Conservation (phyloP, 23 tunicate genomes). For the Halocynthia aurantium region DNA sequence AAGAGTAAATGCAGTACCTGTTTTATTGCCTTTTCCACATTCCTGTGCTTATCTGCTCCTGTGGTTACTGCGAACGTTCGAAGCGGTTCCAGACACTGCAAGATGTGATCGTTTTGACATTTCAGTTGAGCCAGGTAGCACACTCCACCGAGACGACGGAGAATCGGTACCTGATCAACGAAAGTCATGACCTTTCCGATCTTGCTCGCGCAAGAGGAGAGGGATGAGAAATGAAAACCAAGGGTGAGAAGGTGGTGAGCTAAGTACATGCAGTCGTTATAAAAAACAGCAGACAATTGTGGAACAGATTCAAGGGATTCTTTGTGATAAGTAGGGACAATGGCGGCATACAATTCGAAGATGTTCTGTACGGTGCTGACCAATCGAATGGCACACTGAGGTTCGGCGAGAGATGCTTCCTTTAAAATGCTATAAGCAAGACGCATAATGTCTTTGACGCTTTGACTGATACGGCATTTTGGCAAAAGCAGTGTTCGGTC, state of each 20-base stretch:
- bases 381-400: slow-evolving; percentile 14
- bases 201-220: slow-evolving; percentile 17
- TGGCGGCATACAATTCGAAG: slow-evolving; percentile 15
- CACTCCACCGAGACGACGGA: slow-evolving; percentile 55
- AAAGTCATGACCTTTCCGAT: slow-evolving; percentile 33
- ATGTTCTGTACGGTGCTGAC: slow-evolving; percentile 18
- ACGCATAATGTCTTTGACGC: slow-evolving; percentile 7
- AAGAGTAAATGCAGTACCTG: slow-evolving; percentile 67
- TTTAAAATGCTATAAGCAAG: slow-evolving; percentile 10
- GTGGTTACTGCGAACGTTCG: slow-evolving; percentile 28
- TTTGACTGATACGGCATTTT: slow-evolving; percentile 12
- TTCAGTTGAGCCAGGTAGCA: slow-evolving; percentile 48
- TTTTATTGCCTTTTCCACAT: slow-evolving; percentile 58
- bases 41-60: slow-evolving; percentile 32
- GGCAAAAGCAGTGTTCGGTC: slow-evolving; percentile 47
- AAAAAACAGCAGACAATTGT: slow-evolving; percentile 52
- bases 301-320: slow-evolving; percentile 52
- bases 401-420: slow-evolving; percentile 16
- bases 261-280: slow-evolving; percentile 85
- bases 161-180: slow-evolving; percentile 40
- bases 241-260: slow-evolving; percentile 70
- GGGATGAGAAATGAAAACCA: slow-evolving; percentile 47
- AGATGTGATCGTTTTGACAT: slow-evolving; percentile 42
- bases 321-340: slow-evolving; percentile 20
- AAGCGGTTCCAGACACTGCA: slow-evolving; percentile 67